Evolutionary conservation across 2,113 vertebrate species (phyloP).

Genomic region (Macaca mulatta): DNA sequence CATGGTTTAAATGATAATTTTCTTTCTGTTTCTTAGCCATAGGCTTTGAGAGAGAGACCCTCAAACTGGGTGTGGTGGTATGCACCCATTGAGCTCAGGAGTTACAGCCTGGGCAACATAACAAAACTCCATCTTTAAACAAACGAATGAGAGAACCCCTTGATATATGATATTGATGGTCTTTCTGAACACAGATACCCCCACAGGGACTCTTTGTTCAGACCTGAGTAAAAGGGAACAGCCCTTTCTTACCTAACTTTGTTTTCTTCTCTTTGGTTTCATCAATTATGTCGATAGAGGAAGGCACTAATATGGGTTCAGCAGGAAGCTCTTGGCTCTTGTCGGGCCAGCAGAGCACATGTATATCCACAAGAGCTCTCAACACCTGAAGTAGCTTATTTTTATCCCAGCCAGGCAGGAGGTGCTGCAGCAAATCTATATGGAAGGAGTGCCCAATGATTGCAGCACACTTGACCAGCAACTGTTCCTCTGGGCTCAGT

Average conservation of each 20-base stretch:
- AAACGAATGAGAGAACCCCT: not conserved
- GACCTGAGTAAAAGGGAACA: not conserved
- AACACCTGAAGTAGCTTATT: conserved; percentile 50
- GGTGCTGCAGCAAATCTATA: conserved; percentile 59
- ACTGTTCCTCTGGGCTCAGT: conserved; percentile 64
- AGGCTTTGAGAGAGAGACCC: not conserved
- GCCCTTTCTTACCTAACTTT: conserved; percentile 39
- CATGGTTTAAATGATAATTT: not conserved
- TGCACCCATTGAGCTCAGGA: not conserved
- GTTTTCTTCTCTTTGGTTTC: not conserved
- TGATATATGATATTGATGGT: not conserved
- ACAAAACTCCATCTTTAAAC: not conserved
- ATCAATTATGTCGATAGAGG: not conserved
- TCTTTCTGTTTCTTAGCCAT: not conserved
- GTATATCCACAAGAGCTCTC: conserved; percentile 45
- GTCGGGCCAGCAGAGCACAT: not conserved
- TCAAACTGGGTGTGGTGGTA: not conserved
- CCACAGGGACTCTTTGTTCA: not conserved
- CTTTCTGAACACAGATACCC: not conserved
- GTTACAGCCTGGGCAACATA: not conserved
- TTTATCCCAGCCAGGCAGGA: conserved; percentile 61
- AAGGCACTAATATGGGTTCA: not conserved
- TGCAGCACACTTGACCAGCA: conserved; percentile 72
- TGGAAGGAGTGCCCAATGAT: conserved; percentile 73
- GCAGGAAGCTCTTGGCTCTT: not conserved